Percentiles rank a stretch among this genome's conserved stretches.
These are phyloP conservation scores for Alaudala cheleensis DNA, from an alignment of 2,113 vertebrate species.

Conservation along the genomic window DNA sequence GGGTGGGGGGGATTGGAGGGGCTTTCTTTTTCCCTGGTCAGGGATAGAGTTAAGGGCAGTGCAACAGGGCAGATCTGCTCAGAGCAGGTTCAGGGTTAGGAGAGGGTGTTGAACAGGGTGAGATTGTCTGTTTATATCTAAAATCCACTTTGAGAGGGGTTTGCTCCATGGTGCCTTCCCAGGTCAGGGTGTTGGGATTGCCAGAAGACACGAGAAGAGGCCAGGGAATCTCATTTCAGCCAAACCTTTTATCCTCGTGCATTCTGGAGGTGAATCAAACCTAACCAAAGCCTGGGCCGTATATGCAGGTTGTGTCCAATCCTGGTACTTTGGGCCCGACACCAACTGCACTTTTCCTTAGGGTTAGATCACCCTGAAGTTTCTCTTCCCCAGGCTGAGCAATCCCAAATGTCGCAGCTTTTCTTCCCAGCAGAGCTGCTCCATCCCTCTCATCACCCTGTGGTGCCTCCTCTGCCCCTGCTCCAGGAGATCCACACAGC, in stretches of 20 bases:
- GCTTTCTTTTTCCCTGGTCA: fast-evolving
- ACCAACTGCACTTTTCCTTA: background rate
- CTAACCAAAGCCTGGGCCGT: background rate
- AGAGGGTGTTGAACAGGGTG: background rate
- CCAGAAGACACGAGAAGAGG: background rate
- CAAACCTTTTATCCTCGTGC: fast-evolving
- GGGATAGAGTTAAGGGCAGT: fast-evolving
- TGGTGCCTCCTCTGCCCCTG: no score
- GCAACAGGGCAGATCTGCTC: background rate
- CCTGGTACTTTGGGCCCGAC: background rate
- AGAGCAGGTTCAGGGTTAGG: background rate
- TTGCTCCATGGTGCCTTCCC: background rate
- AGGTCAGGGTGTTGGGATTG: background rate
- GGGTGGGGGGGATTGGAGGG: background rate
- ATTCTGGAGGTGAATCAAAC: background rate
- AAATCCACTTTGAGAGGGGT: background rate
- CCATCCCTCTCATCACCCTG: no score
- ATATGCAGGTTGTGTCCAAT: background rate
- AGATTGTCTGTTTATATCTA: background rate
- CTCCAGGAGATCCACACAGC: no score
- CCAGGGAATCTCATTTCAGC: background rate
- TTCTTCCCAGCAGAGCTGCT: no score
- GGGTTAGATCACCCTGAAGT: no score
- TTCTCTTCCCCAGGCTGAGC: no score
- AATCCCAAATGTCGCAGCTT: no score